Evolutionary conservation across 2,888 invertebrate genomes (phyloP).

Genomic region (Megalurothrips usitatus): DNA sequence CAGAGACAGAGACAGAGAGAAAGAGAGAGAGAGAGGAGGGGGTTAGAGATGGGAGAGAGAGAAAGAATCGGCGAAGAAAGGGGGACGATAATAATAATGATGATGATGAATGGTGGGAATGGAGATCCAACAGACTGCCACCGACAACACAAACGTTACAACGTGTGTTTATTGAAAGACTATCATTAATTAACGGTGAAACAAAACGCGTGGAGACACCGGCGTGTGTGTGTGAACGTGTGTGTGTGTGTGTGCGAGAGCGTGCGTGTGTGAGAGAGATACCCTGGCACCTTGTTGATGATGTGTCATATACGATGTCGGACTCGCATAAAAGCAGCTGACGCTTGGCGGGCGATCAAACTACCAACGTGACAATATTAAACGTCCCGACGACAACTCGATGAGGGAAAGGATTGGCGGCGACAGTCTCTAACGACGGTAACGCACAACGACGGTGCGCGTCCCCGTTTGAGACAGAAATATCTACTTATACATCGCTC

Average conservation of each 20-base stretch:
- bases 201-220: neutral
- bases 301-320: neutral
- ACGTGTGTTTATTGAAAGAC: slow-evolving; percentile 23
- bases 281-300: neutral
- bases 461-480: too few relatives aligned
- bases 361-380: too few relatives aligned
- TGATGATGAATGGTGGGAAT: neutral
- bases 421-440: too few relatives aligned
- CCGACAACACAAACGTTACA: neutral
- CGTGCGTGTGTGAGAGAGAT: too few relatives aligned
- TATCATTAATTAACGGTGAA: slow-evolving; percentile 9
- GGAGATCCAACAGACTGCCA: slow-evolving; percentile 6
- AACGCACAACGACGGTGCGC: too few relatives aligned
- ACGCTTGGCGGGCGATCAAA: neutral
- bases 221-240: too few relatives aligned
- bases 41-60: neutral
- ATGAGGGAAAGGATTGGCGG: too few relatives aligned
- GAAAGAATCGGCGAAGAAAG: neutral
- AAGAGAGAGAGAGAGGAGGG: neutral
- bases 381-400: too few relatives aligned
- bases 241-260: too few relatives aligned
- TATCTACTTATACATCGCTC: too few relatives aligned
- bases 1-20: too few relatives aligned
- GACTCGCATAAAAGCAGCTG: neutral
- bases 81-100: neutral